These are phyloP conservation scores for Sycophila texana DNA, from an alignment of 2,888 invertebrate genomes.

Conservation along the genomic window DNA sequence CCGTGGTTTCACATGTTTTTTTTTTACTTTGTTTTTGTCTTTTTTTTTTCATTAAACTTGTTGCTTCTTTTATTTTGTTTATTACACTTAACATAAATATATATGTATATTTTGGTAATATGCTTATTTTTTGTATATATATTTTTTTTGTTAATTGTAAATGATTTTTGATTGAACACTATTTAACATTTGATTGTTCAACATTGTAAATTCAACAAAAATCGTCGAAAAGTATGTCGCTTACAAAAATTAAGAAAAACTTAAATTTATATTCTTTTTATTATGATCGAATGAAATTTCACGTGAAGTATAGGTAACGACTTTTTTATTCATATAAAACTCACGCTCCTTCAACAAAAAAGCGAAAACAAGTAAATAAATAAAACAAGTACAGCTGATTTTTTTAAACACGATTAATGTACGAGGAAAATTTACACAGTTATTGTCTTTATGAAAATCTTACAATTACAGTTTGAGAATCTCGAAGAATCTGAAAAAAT, in stretches of 20 bases:
- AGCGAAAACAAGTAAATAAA: not conserved
- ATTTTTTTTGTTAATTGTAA: conserved; percentile 17
- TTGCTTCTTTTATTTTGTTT: conserved; percentile 10
- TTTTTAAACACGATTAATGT: not conserved
- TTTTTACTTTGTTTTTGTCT: conserved; percentile 4
- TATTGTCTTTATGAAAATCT: conserved; percentile 54
- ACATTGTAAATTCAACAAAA: not conserved
- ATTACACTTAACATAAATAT: conserved; percentile 45
- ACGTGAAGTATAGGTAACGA: not conserved
- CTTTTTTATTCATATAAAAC: not conserved
- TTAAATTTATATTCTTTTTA: not conserved
- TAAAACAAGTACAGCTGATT: not conserved
- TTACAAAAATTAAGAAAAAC: not conserved
- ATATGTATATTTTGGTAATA: conserved; percentile 19
- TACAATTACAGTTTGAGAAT: conserved; percentile 22
- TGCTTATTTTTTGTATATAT: conserved; percentile 26
- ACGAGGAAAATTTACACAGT: conserved; percentile 41
- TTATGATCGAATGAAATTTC: not conserved
- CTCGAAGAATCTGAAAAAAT: conserved; percentile 40
- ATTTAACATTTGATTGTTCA: conserved; percentile 7
- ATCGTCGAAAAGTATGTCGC: too few relatives aligned
- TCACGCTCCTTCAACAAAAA: not conserved
- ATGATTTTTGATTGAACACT: conserved; percentile 35
- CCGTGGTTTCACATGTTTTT: conserved; percentile 21
- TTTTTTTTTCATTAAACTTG: too few relatives aligned